Base-by-base conservation (phyloP, 2,888 invertebrate species). In the Platyscelio sp. region DNA sequence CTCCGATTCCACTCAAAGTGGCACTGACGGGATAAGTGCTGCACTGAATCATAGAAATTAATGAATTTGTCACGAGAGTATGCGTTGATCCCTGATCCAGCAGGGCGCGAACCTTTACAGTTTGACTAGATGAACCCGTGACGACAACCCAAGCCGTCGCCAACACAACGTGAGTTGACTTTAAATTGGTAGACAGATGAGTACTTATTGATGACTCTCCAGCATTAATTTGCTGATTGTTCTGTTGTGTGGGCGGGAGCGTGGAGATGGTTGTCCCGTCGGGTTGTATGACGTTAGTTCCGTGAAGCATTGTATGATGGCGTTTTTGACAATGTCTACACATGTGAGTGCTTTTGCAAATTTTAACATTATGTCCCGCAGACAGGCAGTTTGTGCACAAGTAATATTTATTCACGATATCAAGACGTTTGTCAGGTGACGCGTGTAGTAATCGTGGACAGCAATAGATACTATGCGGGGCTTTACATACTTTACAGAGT, bases 261-360 rank as follows among this genome's bases (percentile, higher is more conserved):
- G 51, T 15, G 15, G 9, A 15, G n/a, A 3, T 15, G 13, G 43
- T 3, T 43, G n/a, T 43, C 43, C 43, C 43, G 6, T 43, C 43
- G 13, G 43, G 24, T 15, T 2, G 24, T 22, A 7, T 22, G 2
- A 7, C 24, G 9, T 1, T 11, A 22, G 22, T 7, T 2, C 15
- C 22, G n/a, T 71, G 71, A 24, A 71, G n/a, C 11, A 71, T 6
- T 13, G 58, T n/a, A 24, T 72, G 60, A 20, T 72, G 72, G 13
- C 46, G 43, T 24, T 29, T 27, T 15, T 24, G 15, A 46, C 72
- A 72, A 24, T 49, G 26, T 5, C 51, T n/a, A 63, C 74, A 74
- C 7, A 2, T n/a, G 24, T 20, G 33, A 11, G 26, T 33, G 22
- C 72, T 72, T 5, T 60, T 60, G 33, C 72, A 72, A 18, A 1